Percentiles rank a stretch among this genome's conserved stretches.
Conservation (phyloP, 2,797 vertebrate species). For the Sebastes melanostomus region DNA sequence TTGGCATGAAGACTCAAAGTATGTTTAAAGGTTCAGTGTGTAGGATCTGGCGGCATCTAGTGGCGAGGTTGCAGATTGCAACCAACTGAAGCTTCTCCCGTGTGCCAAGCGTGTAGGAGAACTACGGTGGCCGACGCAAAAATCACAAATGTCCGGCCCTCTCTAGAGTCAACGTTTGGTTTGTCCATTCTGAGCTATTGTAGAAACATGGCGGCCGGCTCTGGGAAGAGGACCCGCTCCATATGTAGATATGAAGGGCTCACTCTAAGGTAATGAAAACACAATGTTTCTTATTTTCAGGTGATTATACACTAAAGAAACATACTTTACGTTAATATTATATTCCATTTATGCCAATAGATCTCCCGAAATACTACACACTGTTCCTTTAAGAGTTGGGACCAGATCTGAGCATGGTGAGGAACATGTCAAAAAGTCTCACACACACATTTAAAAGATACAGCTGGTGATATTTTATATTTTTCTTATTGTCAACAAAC, state of each 20-base stretch:
- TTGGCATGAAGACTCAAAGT: slow-evolving; percentile 63
- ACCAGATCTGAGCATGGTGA: slow-evolving; percentile 53
- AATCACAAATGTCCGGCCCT: neutral
- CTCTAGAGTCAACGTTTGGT: too few species aligned
- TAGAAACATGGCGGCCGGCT: too few species aligned
- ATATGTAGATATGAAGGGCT: too few species aligned
- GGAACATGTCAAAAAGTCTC: slow-evolving; percentile 54
- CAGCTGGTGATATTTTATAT: slow-evolving; percentile 27
- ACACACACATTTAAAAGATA: slow-evolving; percentile 5
- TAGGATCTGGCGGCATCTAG: neutral
- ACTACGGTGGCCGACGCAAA: neutral
- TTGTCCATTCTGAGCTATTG: too few species aligned
- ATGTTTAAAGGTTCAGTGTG: slow-evolving; percentile 23
- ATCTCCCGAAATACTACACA: neutral
- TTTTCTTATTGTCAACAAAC: slow-evolving; percentile 31
- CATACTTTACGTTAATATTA: neutral
- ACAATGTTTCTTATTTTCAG: neutral
- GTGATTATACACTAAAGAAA: neutral
- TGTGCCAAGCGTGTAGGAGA: too few species aligned
- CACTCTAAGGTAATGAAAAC: too few species aligned
- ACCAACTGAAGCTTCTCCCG: neutral
- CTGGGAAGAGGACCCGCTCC: too few species aligned
- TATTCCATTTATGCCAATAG: neutral
- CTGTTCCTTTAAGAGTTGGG: neutral
- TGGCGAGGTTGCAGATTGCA: neutral